A percentile compares a stretch with the other conserved stretches of the same genome.
These are phyloP conservation scores for Synergus japonicus DNA, from an alignment of 2,888 invertebrate genomes.

Conservation along the genomic window DNA sequence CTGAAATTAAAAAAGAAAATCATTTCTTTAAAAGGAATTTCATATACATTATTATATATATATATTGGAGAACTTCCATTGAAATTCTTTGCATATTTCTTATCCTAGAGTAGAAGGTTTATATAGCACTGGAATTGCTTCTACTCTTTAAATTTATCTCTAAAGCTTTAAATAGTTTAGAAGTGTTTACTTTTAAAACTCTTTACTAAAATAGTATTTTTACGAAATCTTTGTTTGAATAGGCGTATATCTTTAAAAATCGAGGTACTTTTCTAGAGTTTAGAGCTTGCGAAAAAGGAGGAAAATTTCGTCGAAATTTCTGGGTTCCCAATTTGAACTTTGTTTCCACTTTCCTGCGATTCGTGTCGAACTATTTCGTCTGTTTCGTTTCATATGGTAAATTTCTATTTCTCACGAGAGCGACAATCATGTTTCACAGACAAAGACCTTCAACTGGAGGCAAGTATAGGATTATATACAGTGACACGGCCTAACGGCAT, in stretches of 20 bases:
- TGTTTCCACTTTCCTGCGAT: conserved; percentile 12
- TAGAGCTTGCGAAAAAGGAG: background rate
- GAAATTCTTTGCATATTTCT: too few species aligned
- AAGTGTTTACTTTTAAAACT: too few species aligned
- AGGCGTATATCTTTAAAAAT: background rate
- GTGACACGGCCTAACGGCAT: conserved; percentile 68
- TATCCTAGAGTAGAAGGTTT: too few species aligned
- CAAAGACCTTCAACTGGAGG: conserved; percentile 9
- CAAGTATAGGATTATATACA: conserved; percentile 42
- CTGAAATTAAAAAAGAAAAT: conserved; percentile 43
- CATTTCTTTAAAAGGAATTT: conserved; percentile 40
- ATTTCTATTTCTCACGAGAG: conserved; percentile 37
- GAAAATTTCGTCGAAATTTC: background rate
- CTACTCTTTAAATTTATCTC: too few species aligned
- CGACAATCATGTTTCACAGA: conserved; percentile 40
- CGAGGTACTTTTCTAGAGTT: background rate
- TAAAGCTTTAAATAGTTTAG: too few species aligned
- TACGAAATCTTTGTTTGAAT: background rate
- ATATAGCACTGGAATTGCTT: too few species aligned
- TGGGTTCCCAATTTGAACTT: conserved; percentile 6
- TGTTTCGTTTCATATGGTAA: conserved; percentile 34
- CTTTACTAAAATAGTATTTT: too few species aligned
- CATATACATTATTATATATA: too few species aligned
- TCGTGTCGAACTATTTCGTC: conserved; percentile 33
- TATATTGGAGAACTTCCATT: background rate